Conservation (phyloP, 2,113 vertebrate species). For the Pteropus alecto region DNA sequence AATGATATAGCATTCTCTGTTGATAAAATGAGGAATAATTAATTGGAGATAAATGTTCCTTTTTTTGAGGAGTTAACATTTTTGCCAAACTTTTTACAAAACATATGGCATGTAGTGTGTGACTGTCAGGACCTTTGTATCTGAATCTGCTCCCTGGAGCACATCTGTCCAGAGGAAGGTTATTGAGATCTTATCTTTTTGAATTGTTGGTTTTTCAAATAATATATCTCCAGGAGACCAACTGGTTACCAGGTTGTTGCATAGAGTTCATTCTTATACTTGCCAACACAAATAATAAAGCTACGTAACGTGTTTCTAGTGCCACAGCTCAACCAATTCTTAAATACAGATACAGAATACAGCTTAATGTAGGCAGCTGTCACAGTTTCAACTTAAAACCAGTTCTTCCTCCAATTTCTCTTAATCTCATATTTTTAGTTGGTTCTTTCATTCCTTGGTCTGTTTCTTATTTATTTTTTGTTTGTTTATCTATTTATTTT, state of each 20-base stretch:
- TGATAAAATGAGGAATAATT: neutral
- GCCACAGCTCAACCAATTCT: neutral
- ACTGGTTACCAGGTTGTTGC: neutral
- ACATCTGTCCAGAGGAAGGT: neutral
- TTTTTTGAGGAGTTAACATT: neutral
- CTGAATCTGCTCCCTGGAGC: neutral
- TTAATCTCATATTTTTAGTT: neutral
- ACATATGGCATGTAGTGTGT: rapidly evolving
- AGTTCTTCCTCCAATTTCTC: neutral
- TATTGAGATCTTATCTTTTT: neutral
- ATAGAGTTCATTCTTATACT: neutral
- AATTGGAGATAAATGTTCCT: neutral
- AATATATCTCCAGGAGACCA: neutral
- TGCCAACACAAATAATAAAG: neutral
- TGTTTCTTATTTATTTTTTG: too few species aligned
- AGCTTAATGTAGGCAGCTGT: neutral
- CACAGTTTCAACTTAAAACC: neutral
- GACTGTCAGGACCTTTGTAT: neutral
- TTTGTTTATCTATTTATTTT: too few species aligned
- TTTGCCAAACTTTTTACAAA: neutral
- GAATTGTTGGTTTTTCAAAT: neutral
- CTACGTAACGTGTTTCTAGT: neutral
- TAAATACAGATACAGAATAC: neutral
- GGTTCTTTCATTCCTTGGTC: too few species aligned
- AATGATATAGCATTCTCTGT: neutral